Base-by-base conservation (phyloP, 2,797 vertebrate genomes). In the Esox lucius region DNA sequence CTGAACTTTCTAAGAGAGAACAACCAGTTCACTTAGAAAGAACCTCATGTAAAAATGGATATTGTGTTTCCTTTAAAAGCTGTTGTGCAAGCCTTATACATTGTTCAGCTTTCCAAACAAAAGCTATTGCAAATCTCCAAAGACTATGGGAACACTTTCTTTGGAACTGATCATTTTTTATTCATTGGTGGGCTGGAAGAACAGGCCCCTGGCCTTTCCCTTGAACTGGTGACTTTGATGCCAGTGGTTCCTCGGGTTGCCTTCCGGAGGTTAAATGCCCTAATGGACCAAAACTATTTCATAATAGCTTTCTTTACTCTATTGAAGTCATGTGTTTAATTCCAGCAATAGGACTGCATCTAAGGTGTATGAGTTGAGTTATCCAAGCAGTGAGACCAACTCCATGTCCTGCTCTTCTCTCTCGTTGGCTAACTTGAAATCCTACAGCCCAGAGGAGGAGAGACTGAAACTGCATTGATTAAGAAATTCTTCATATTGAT, bases 401-500 rank as follows among this genome's bases (percentile, higher is more conserved):
- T 69, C 67, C 7, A 4, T 26, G 42, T 46, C 68, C 9, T 12
- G 13, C 51, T 51, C 49, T 8, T 13, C 67, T 49, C 71, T 70
- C 51, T 17, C n/a, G 49, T 48, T 59, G 56, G 61, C 31, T n/a
- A 15, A 68, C 24, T 22, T 62, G 22, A 51, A 31, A 24, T 15
- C 19, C 35, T 35, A 49, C 16, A 1, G 46, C 46, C 16, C 26
- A 59, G 2, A 4, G 28, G 19, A 2, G 12, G 28, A 28, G 22
- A 70, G 2, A 62, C 24, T 51, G 5, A 42, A 70, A 59, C 33
- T 22, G 16, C 17, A 59, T 22, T 68, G 19, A 22, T 70, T 24
- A 61, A 6, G 51, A 15, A 56, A 6, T 17, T 69, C 22, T 48
- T 49, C 53, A 80, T 68, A 73, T 72, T 80, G 62, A 74, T 42